phyloP scores from a whole-genome alignment of 2,797 vertebrate genomes.

The Austrolebias charrua region DNA sequence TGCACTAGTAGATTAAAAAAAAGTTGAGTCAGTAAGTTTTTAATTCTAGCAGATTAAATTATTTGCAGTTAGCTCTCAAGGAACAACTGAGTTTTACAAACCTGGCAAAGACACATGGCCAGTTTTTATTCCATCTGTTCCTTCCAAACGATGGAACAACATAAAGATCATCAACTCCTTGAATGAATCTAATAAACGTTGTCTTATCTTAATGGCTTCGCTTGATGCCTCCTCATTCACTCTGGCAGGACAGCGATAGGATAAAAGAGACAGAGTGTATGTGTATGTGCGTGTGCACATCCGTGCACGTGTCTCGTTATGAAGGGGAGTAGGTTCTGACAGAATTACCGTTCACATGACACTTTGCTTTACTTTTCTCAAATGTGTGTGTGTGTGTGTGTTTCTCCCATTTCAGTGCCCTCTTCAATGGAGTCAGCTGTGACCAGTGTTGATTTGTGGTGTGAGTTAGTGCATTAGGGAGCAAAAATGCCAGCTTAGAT shows the following conservation, averaged over 20 bases:
- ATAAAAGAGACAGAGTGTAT: not conserved
- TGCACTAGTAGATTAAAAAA: not conserved
- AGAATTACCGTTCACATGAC: slow-evolving; percentile 23
- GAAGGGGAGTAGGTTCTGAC: not conserved
- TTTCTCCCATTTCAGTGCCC: slow-evolving; percentile 21
- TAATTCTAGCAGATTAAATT: not conserved
- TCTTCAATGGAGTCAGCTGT: slow-evolving; percentile 34
- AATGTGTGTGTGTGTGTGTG: slow-evolving; percentile 4
- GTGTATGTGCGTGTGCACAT: not conserved
- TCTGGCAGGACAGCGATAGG: slow-evolving; percentile 4
- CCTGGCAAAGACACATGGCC: slow-evolving; percentile 1
- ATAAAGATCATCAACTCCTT: slow-evolving; percentile 22
- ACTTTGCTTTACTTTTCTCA: slow-evolving; percentile 5
- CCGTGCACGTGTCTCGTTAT: not conserved
- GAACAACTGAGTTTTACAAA: not conserved
- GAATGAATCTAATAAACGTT: slow-evolving; percentile 47
- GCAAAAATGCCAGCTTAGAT: slow-evolving; percentile 43
- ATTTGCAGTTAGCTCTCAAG: not conserved
- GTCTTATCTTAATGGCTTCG: slow-evolving; percentile 56
- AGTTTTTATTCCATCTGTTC: slow-evolving; percentile 3
- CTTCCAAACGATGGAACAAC: slow-evolving; percentile 22
- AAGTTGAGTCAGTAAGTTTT: not conserved
- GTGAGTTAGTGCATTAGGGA: slow-evolving; percentile 54
- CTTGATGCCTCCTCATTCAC: slow-evolving; percentile 19
- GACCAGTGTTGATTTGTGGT: slow-evolving; percentile 39